Conservation (phyloP, 2,888 invertebrate species). For the Mythimna pallens region DNA sequence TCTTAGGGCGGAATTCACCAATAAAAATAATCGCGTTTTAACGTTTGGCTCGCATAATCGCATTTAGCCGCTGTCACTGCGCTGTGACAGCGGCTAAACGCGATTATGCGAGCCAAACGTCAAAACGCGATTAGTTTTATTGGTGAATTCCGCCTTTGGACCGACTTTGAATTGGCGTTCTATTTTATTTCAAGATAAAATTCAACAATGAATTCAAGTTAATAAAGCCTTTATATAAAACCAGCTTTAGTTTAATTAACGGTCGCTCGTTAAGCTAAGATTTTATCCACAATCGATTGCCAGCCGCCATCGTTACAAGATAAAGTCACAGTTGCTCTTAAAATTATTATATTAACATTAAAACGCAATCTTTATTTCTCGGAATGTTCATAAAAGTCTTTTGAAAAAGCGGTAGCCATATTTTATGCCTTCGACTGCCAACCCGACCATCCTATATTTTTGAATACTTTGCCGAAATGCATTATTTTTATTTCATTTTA, state of each 20-base stretch:
- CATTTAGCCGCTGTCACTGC: too few species aligned
- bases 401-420: constrained; percentile 15
- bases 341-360: constrained; percentile 35
- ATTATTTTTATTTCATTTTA: constrained; percentile 44
- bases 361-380: constrained; percentile 43
- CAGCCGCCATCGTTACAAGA: constrained; percentile 19
- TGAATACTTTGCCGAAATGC: constrained; percentile 12
- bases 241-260: not conserved
- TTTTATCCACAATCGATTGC: constrained; percentile 22
- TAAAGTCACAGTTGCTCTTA: constrained; percentile 28
- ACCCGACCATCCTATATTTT: constrained; percentile 5
- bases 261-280: constrained; percentile 7
- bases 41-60: too few species aligned
- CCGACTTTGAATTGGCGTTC: not conserved
- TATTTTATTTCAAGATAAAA: constrained; percentile 11
- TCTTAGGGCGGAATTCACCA: too few species aligned
- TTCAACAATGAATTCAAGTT: constrained; percentile 3
- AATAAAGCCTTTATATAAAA: constrained; percentile 22
- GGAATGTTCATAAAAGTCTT: constrained; percentile 24
- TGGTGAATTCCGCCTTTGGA: too few species aligned
- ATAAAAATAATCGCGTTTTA: too few species aligned
- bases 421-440: constrained; percentile 32
- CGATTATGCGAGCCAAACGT: too few species aligned
- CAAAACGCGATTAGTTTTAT: too few species aligned
- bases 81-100: too few species aligned